phyloP scores from a whole-genome alignment of 35 echinoderm and acorn worm genomes.

The Ophiothrix spiculata region DNA sequence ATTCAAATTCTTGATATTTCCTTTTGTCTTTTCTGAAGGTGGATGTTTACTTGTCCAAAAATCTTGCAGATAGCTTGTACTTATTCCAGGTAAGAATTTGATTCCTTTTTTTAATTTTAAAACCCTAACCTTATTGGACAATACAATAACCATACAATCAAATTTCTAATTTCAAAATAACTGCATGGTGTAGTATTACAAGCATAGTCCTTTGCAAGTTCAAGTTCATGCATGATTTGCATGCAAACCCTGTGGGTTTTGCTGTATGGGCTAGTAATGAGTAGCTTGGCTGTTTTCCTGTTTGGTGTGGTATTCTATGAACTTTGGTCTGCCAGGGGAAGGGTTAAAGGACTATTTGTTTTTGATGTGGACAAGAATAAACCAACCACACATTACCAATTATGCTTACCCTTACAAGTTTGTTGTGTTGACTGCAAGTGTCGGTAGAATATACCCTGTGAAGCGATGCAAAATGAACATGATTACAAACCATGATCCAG shows the following conservation, averaged over 20 bases:
- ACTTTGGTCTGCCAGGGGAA: background rate
- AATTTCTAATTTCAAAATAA: no score
- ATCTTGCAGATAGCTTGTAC: constrained; percentile 77
- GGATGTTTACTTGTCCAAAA: constrained; percentile 87
- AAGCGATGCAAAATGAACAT: no score
- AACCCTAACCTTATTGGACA: no score
- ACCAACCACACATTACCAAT: no score
- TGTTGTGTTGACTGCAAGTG: no score
- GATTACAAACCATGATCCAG: no score
- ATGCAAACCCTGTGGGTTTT: background rate
- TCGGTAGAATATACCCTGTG: no score
- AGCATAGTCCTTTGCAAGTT: background rate
- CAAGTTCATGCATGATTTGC: background rate
- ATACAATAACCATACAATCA: no score
- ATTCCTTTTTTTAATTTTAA: no score
- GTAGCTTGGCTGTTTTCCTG: background rate
- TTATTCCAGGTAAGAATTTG: constrained; percentile 74
- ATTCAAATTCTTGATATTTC: no score
- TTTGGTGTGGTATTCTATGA: background rate
- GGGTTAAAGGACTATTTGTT: background rate
- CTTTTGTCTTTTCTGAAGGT: constrained; percentile 46
- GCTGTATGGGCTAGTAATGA: background rate
- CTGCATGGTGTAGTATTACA: no score
- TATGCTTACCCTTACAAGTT: no score
- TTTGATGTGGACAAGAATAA: background rate